Evolutionary conservation across 2,888 invertebrate genomes (phyloP).

Genomic region (Aquatica leii): DNA sequence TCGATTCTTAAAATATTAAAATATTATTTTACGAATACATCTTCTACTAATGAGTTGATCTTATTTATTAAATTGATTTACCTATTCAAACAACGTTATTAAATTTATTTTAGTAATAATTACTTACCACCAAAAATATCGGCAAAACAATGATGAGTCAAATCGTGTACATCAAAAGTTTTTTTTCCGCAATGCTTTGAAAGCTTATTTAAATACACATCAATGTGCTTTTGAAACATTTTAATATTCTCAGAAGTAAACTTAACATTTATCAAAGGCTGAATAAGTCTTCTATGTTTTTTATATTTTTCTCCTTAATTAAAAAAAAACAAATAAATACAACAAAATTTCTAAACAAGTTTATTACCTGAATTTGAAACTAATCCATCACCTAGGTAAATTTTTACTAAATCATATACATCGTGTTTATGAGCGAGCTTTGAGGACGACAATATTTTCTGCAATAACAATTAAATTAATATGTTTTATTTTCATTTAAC

Average conservation of each 20-base stretch:
- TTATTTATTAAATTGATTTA: too few relatives aligned
- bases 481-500: too few relatives aligned
- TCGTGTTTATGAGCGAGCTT: conserved; percentile 27
- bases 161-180: conserved; percentile 25
- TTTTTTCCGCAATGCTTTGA: conserved; percentile 6
- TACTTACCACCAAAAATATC: conserved; percentile 29
- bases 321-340: background rate
- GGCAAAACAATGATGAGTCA: conserved; percentile 19
- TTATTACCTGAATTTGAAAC: conserved; percentile 19
- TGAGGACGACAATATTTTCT: conserved; percentile 27
- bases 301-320: conserved; percentile 29
- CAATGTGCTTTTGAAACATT: conserved; percentile 19
- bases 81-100: too few relatives aligned
- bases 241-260: conserved; percentile 17
- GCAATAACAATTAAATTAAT: background rate
- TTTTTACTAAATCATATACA: conserved; percentile 17
- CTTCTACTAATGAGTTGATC: too few relatives aligned
- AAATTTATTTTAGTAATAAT: too few relatives aligned
- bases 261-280: conserved; percentile 24
- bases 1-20: conserved; percentile 15
- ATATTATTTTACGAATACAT: too few relatives aligned
- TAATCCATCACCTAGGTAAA: conserved; percentile 29
- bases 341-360: background rate
- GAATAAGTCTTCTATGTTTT: conserved; percentile 23
- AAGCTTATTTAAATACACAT: conserved; percentile 15